Conservation (phyloP, 2,888 invertebrate species). For the Phortica magna region DNA sequence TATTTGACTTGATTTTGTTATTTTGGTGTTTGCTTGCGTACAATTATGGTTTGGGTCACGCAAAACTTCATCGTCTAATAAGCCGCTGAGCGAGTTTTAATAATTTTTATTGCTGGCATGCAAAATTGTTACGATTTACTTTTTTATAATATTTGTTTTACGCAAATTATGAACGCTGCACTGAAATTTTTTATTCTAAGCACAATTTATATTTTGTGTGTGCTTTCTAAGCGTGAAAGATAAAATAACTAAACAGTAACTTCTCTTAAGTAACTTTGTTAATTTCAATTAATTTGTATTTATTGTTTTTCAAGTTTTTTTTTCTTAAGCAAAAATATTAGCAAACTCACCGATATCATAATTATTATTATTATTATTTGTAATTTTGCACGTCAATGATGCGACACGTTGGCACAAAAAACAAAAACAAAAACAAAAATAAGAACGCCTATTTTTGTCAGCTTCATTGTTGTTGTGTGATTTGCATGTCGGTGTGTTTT, state of each 20-base stretch:
- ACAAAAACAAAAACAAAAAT: background rate
- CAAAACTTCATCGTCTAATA: conserved; percentile 73
- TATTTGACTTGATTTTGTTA: background rate
- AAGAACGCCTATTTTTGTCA: conserved; percentile 20
- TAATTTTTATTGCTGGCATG: background rate
- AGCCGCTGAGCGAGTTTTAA: conserved; percentile 39
- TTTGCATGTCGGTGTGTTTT: conserved; percentile 23
- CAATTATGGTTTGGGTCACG: conserved; percentile 59
- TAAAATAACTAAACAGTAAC: background rate
- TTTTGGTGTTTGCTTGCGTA: background rate
- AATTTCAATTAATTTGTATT: too few relatives aligned
- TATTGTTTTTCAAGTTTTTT: too few relatives aligned
- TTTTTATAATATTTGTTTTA: too few relatives aligned
- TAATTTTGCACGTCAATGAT: conserved; percentile 14
- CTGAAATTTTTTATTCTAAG: too few relatives aligned
- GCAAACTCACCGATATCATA: background rate
- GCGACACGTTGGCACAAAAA: background rate
- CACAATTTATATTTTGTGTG: too few relatives aligned
- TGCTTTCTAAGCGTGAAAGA: background rate
- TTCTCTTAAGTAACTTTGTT: too few relatives aligned
- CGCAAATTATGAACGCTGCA: too few relatives aligned
- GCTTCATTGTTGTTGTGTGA: conserved; percentile 28
- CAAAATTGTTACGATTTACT: too few relatives aligned
- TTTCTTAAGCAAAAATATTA: too few relatives aligned
- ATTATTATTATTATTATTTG: background rate